Evolutionary conservation across 2,113 vertebrate species (phyloP), one percentile per base, ranked within the genome.

Genomic region (Anhinga anhinga): DNA sequence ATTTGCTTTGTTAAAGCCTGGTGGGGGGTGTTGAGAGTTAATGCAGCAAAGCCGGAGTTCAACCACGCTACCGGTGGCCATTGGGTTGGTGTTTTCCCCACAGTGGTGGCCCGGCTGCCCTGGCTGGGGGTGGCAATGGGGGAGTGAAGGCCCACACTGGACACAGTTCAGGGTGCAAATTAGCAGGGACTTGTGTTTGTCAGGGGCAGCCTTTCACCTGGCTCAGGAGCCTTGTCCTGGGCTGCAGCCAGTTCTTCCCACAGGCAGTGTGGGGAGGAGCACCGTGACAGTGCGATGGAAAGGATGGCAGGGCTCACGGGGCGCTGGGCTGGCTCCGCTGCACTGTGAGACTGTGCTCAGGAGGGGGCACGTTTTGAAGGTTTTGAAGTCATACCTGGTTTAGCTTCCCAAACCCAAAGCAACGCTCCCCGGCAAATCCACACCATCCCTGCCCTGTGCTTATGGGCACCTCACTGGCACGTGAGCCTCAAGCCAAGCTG

Each of bases 21-120:
- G 17, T 3, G 26, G 19, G 8, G 18, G 21, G 53, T 2, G 2
- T 0, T 18, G 59, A 12, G 58, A 7, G 15, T 34, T 62, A 30
- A 40, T 47, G 59, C 20, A 3, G 2, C 2, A 1, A 44, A 69
- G 42, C 40, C 63, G 29, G 17, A 0, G 0, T 26, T 89, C 49
- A 32, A 0, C 15, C 38, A 29, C 26, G 4, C 21, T 9, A 0
- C 29, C 3, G n/a, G 47, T 72, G 76, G 16, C 38, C 18, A 10
- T 36, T 0, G 3, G 30, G 11, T 25, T 1, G 0, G 16, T 32
- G n/a, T 56, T 74, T 34, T 77, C 38, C 67, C 25, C 9, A 13
- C 14, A 19, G 55, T 1, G 1, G 22, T 38, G 36, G 59, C 36
- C 55, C 0, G 0, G 30, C 80, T 62, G 71, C 13, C 47, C n/a